Evolutionary conservation across 2,888 invertebrate genomes (phyloP).

Genomic region (Melieria omissa): DNA sequence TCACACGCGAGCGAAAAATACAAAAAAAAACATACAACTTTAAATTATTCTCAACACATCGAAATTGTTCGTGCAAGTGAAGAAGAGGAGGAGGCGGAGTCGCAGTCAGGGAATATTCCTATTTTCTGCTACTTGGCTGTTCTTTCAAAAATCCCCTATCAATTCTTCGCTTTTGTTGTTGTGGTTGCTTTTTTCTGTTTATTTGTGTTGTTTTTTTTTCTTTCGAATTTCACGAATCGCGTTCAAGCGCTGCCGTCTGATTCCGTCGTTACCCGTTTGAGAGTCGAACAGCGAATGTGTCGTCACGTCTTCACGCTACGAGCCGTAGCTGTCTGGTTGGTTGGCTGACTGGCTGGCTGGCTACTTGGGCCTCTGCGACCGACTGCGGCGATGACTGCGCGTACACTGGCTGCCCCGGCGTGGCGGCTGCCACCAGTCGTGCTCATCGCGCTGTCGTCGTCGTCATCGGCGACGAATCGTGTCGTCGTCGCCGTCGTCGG

Average conservation of each 20-base stretch:
- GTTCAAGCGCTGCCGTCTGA: conserved; percentile 39
- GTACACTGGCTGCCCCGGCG: conserved; percentile 1
- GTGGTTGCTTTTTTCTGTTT: neutral
- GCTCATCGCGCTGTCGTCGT: conserved; percentile 15
- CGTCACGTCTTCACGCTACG: conserved; percentile 49
- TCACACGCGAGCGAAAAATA: conserved; percentile 34
- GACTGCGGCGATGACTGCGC: conserved; percentile 25
- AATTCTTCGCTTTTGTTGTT: no score
- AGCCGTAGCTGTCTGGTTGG: conserved; percentile 31
- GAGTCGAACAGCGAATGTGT: conserved; percentile 63
- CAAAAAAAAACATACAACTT: conserved; percentile 7
- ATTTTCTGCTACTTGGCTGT: no score
- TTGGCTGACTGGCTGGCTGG: conserved; percentile 29
- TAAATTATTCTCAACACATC: conserved; percentile 17
- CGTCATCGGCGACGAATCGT: conserved; percentile 17
- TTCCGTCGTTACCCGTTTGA: conserved; percentile 64
- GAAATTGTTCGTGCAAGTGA: no score
- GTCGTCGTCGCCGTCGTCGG: conserved; percentile 3
- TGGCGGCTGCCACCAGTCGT: neutral
- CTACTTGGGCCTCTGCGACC: conserved; percentile 21
- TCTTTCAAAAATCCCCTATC: no score
- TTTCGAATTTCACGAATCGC: conserved; percentile 23
- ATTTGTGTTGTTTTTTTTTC: conserved; percentile 20
- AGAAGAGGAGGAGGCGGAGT: no score
- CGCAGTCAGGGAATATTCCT: no score